Conservation (phyloP, 2,888 invertebrate genomes). For the Sabellastarte sp. region DNA sequence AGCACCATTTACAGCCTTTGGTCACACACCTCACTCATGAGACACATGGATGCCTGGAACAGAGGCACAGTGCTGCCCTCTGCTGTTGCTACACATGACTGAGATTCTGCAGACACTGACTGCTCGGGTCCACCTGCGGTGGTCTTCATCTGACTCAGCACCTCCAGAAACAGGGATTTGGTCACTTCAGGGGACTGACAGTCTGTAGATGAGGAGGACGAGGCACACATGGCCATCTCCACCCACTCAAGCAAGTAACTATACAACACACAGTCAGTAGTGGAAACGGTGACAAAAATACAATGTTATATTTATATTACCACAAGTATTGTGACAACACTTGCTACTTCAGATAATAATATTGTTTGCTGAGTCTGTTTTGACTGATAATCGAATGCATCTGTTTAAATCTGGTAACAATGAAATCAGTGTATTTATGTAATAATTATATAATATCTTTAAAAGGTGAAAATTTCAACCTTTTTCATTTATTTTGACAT, state of each 20-base stretch:
- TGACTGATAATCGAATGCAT: no score
- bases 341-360: no score
- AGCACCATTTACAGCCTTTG: no score
- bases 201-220: slow-evolving; percentile 27
- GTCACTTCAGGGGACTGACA: not conserved
- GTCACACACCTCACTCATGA: slow-evolving; percentile 62
- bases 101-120: not conserved
- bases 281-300: not conserved
- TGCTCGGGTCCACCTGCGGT: not conserved
- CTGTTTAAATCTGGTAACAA: no score
- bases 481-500: no score
- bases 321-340: no score
- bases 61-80: slow-evolving; percentile 47
- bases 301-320: no score
- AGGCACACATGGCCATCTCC: slow-evolving; percentile 64
- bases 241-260: slow-evolving; percentile 67
- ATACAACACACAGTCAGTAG: not conserved
- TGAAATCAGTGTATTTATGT: no score
- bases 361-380: no score
- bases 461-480: no score
- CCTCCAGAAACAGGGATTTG: not conserved
- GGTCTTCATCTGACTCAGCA: not conserved
- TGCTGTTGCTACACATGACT: not conserved
- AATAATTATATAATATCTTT: no score
- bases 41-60: slow-evolving; percentile 64